Percentiles rank a stretch among this genome's conserved stretches.
These are phyloP conservation scores for Drosophila sulfurigaster DNA, from an alignment of 1,140 invertebrate species.

Conservation along the genomic window DNA sequence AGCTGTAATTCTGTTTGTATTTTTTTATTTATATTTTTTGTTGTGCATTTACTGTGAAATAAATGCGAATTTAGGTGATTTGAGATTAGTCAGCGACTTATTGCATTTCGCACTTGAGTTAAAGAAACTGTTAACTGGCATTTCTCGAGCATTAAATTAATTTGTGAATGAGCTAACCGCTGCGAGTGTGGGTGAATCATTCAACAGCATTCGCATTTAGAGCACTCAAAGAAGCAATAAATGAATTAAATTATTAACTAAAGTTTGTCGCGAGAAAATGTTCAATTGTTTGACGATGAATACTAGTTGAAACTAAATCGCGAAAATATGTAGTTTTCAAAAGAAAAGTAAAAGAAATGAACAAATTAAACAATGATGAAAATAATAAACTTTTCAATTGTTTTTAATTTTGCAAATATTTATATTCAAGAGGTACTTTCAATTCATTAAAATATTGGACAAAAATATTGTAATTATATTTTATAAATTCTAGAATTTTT, in stretches of 20 bases:
- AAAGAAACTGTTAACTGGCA: conserved; percentile 15
- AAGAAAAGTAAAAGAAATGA: not conserved
- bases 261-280: not conserved
- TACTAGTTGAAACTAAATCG: not conserved
- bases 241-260: conserved; percentile 17
- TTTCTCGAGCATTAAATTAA: conserved; percentile 20
- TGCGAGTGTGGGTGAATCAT: conserved; percentile 6
- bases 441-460: not conserved
- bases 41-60: not conserved
- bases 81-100: conserved; percentile 12
- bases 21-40: not conserved
- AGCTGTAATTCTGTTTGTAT: not conserved
- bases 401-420: too few relatives aligned
- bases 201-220: conserved; percentile 3
- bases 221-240: not conserved
- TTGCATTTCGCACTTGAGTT: conserved; percentile 5
- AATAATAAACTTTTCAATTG: too few relatives aligned
- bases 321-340: too few relatives aligned
- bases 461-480: not conserved
- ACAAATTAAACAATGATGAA: not conserved
- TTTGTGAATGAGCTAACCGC: conserved; percentile 17
- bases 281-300: not conserved
- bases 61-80: conserved; percentile 4
- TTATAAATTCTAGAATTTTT: not conserved
- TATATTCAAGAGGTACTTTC: too few relatives aligned